Conservation (phyloP, 2,888 invertebrate species). For the Trissoscelio sp. region DNA sequence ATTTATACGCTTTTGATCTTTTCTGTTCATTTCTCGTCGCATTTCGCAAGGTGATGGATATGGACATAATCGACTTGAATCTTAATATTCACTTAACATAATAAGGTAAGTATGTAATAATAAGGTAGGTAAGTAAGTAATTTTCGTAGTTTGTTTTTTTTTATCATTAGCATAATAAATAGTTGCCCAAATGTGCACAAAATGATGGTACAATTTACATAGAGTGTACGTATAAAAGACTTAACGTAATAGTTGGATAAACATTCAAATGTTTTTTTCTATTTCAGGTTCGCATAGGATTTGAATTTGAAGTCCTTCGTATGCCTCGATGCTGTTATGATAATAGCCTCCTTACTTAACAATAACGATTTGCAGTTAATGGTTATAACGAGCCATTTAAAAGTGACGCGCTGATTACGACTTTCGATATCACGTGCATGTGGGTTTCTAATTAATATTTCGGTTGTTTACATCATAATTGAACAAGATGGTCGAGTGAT, state of each 20-base stretch:
- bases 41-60: not conserved
- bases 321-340: slow-evolving; percentile 2
- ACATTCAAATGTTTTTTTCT: not conserved
- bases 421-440: not conserved
- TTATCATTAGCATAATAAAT: not conserved
- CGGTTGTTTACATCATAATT: slow-evolving; percentile 33
- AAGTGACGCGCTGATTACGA: slow-evolving; percentile 2
- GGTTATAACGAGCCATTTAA: slow-evolving; percentile 3
- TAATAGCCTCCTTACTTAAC: slow-evolving; percentile 18
- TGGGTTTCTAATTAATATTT: slow-evolving; percentile 53
- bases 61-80: not conserved
- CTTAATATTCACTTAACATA: too few relatives aligned
- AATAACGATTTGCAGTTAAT: slow-evolving; percentile 21
- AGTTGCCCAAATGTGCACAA: not conserved
- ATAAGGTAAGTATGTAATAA: too few relatives aligned
- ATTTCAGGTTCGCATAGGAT: slow-evolving; percentile 10
- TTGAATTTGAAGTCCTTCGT: slow-evolving; percentile 23
- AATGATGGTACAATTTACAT: not conserved
- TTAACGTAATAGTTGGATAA: not conserved
- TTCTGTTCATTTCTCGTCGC: slow-evolving; percentile 16
- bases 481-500: slow-evolving; percentile 2
- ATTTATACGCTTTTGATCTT: slow-evolving; percentile 56
- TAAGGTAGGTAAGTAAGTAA: too few relatives aligned
- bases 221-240: not conserved
- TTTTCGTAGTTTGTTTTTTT: too few relatives aligned